Evolutionary conservation across 1,140 invertebrate genomes (phyloP), one percentile per base, ranked within the genome.

Genomic region (Dendroctonus valens): DNA sequence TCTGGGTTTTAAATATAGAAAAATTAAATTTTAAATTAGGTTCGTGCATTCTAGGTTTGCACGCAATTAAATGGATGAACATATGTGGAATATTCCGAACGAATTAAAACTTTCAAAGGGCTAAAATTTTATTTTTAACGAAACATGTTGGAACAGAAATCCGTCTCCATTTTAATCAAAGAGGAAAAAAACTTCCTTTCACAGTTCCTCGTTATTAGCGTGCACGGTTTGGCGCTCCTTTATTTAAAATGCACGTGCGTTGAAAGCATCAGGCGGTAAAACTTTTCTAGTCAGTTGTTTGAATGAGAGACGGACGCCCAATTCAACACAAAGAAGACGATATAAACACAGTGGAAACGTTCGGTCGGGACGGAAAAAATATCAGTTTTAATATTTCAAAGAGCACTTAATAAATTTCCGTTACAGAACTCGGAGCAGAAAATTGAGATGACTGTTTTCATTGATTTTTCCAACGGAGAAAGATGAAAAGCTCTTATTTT

Each of bases 371-470:
- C 38, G 53, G 53, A 55, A 55, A 55, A 55, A 55, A 55, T 55
- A 55, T 55, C 53, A 55, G 11, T 55, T 55, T 55, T 55, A 55
- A 55, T 39, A 52, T 52, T 52, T 52, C 50, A 52, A 52, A 52
- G 14, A 52, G 50, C 50, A 52, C 50, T 52, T 52, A 55, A 55
- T 55, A 55, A 55, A 55, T 55, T 55, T 40, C 53, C 39, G 26
- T 55, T 39, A 55, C 26, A 40, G 53, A 11, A 39, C 39, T 55
- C 50, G 53, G 53, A 41, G 53, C 53, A 39, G 53, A 41, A 55
- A 55, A 55, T 55, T 55, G 53, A 55, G 53, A 55, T 55, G 39
- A 39, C 38, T 55, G 11, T 55, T 55, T 55, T 41, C 53, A 55
- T 55, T 39, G 39, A 41, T 55, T 55, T 55, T 55, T 55, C 37